Conservation (phyloP, 2,797 vertebrate genomes). For the Coracias cyanogaster region DNA sequence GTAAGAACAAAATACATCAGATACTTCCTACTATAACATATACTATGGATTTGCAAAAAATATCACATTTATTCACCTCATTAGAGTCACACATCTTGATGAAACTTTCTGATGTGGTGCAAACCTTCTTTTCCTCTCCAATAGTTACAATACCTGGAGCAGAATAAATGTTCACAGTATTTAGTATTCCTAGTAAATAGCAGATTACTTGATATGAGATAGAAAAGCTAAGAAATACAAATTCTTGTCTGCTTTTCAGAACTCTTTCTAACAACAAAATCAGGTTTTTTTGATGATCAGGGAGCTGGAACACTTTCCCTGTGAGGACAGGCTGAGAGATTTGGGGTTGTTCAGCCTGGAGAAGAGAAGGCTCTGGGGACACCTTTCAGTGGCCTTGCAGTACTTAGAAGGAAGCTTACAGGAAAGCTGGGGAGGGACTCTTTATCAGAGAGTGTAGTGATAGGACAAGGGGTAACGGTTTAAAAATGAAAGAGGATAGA, state of each 20-base stretch:
- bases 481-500: not conserved
- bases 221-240: not conserved
- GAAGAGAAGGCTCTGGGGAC: not conserved
- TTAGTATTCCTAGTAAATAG: not conserved
- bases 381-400: not conserved
- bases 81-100: constrained; percentile 94
- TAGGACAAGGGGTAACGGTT: accelerated
- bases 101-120: constrained; percentile 92
- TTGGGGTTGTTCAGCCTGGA: not conserved
- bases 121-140: constrained; percentile 92
- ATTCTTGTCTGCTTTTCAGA: not conserved
- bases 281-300: not conserved
- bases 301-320: not conserved
- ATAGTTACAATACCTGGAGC: constrained; percentile 92
- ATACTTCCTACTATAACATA: not conserved
- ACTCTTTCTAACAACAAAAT: not conserved
- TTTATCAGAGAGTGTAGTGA: accelerated
- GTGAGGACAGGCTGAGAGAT: not conserved
- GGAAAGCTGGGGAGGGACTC: not conserved
- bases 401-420: accelerated
- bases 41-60: not conserved
- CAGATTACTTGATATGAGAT: not conserved
- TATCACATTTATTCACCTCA: constrained; percentile 83
- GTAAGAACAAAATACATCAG: not conserved
- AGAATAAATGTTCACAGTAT: not conserved